phyloP scores from a whole-genome alignment of 2,888 invertebrate species.

The Drosophila eohydei region DNA sequence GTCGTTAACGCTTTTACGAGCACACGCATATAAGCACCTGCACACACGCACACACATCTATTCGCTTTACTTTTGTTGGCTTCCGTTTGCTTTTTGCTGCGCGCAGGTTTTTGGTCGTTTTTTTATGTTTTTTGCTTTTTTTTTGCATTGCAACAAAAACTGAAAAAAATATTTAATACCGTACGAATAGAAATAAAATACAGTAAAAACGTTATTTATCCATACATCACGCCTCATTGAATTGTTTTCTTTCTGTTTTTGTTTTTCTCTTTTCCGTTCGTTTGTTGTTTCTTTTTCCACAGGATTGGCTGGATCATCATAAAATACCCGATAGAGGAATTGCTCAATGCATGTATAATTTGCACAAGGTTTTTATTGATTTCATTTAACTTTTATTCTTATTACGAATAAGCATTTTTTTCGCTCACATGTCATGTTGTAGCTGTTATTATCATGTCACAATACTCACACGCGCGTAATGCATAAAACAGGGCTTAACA shows the following conservation, averaged over 20 bases:
- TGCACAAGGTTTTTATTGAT: conserved; percentile 84
- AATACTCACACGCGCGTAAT: conserved; percentile 1
- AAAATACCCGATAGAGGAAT: conserved; percentile 85
- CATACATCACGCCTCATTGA: conserved; percentile 68
- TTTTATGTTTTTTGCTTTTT: conserved; percentile 5
- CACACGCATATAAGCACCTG: conserved; percentile 33
- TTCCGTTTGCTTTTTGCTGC: conserved; percentile 30
- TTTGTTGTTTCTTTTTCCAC: conserved; percentile 77
- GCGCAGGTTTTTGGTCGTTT: conserved; percentile 21
- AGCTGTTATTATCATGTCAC: conserved; percentile 16
- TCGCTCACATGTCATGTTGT: neutral
- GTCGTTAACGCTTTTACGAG: conserved; percentile 30
- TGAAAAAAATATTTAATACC: neutral
- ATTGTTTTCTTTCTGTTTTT: conserved; percentile 52
- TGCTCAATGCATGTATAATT: conserved; percentile 85
- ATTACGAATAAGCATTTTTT: conserved; percentile 19
- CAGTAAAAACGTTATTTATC: conserved; percentile 43
- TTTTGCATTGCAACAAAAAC: conserved; percentile 1
- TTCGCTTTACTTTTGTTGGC: conserved; percentile 20
- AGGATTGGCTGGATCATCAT: conserved; percentile 85
- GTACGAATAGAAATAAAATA: conserved; percentile 7
- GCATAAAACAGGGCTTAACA: neutral
- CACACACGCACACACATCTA: conserved; percentile 13
- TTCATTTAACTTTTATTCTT: conserved; percentile 48
- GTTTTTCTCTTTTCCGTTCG: conserved; percentile 37